Percentiles rank a stretch among this genome's conserved stretches.
phyloP scores from a whole-genome alignment of 2,888 invertebrate genomes.

The Xanthia togata region DNA sequence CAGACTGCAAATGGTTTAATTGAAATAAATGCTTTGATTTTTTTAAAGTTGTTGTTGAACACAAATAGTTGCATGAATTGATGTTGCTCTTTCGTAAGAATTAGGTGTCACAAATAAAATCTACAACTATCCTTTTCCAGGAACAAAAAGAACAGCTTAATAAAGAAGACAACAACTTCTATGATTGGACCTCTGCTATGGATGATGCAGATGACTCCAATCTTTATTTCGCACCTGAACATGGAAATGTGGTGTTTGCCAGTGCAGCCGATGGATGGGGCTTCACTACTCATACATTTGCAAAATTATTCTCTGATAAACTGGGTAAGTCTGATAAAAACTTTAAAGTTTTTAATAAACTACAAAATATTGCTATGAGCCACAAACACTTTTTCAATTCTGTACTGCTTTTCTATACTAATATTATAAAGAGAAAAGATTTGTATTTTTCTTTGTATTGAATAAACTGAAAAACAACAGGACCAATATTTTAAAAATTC shows the following conservation, averaged over 20 bases:
- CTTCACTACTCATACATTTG: conserved; percentile 95
- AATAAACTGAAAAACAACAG: too few relatives aligned
- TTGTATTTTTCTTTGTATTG: too few relatives aligned
- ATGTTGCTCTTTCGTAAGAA: background rate
- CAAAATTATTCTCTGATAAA: conserved; percentile 93
- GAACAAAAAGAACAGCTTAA: conserved; percentile 73
- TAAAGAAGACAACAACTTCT: conserved; percentile 83
- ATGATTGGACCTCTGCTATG: conserved; percentile 95
- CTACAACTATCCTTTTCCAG: conserved; percentile 62
- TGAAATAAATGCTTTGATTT: too few relatives aligned
- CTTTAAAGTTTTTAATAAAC: background rate
- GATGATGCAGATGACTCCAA: conserved; percentile 96
- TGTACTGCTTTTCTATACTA: background rate
- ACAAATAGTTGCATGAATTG: background rate
- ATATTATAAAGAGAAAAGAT: too few relatives aligned
- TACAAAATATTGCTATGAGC: background rate
- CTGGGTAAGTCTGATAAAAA: conserved; percentile 82
- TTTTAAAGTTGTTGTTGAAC: background rate
- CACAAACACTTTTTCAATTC: background rate
- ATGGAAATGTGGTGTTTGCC: conserved; percentile 98
- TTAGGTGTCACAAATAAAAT: background rate
- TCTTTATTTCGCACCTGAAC: conserved; percentile 97
- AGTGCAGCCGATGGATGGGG: conserved; percentile 99
- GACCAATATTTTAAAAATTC: too few relatives aligned
- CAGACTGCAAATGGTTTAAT: too few relatives aligned